Evolutionary conservation across 2,888 invertebrate species (phyloP), one percentile per base, ranked within the genome.

Genomic region (Drosophila affinis): DNA sequence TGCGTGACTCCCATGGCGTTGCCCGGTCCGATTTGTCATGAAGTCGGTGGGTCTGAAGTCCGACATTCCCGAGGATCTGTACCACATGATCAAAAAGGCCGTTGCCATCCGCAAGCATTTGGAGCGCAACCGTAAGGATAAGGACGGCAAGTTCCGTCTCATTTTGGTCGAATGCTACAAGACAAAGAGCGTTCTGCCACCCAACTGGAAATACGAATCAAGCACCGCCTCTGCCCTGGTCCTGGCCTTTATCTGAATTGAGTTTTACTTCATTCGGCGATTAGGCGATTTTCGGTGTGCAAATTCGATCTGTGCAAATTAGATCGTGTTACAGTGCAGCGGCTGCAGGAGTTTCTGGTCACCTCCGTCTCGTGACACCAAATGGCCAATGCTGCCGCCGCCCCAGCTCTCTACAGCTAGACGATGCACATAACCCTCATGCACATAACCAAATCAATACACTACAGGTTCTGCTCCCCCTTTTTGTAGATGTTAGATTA

Each of bases 81-180:
- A 99, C 93, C 97, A 98, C 93, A 93, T 99, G 91, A 99, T 99
- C 93, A 99, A 99, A 94, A 99, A 99, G 92, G 99, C 99, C 69
- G 99, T 99, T 5, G 98, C 98, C 78, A 99, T 99, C 93, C 96
- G 99, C 90, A 99, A 99, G 93, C 99, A 99, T 93, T 95, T 99
- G 94, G 99, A 99, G 92, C 96, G 98, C 78, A 99, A 98, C 93
- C 97, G 97, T 92, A 97, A 98, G 93, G 99, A 99, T 93, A 98
- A 97, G 93, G 99, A 99, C 94, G 97, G 98, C 92, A 99, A 99
- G 93, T 99, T 99, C 95, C 95, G 99, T 90, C 94, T 99, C 89
- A 99, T 99, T 95, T 94, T 99, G 87, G 99, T 99, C 1, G 99
- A 99, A 93, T 99, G 99, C 93, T 99, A 99, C 95, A 99, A 99